phyloP scores from a whole-genome alignment of 1,140 invertebrate species.

The Drosophila nasuta region DNA sequence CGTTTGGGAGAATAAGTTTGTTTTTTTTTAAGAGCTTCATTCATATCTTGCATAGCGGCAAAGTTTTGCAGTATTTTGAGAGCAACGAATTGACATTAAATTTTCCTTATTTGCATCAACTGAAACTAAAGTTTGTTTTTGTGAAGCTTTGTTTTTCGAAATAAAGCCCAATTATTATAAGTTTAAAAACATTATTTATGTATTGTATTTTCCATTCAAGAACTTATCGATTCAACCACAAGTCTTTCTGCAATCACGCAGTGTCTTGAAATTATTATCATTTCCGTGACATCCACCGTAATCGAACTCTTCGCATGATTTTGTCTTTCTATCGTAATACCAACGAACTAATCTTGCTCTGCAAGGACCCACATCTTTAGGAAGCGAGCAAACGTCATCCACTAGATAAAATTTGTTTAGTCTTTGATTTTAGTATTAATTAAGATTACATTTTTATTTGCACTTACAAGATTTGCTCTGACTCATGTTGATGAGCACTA shows the following conservation, averaged over 20 bases:
- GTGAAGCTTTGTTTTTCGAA: no score
- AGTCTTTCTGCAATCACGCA: not conserved
- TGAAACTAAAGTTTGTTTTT: no score
- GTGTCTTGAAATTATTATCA: slow-evolving; percentile 22
- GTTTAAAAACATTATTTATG: no score
- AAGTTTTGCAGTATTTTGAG: no score
- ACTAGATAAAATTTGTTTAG: not conserved
- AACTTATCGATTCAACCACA: slow-evolving; percentile 11
- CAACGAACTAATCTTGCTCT: not conserved
- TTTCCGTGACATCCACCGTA: slow-evolving; percentile 5
- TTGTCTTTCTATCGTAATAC: slow-evolving; percentile 3
- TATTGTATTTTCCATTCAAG: no score
- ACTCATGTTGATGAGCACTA: not conserved
- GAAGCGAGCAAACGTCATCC: not conserved
- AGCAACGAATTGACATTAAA: no score
- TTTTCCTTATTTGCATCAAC: no score
- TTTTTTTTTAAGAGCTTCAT: no score
- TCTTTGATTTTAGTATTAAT: not conserved
- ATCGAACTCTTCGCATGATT: not conserved
- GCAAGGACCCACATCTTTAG: not conserved
- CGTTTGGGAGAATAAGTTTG: not conserved
- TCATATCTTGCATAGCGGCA: no score
- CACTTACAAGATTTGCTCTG: slow-evolving; percentile 2
- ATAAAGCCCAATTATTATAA: no score
- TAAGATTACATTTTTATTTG: not conserved